Percentiles rank a stretch among this genome's conserved stretches.
These are phyloP conservation scores for Myiotriccus ornatus DNA, from an alignment of 2,797 vertebrate genomes.

Conservation along the genomic window DNA sequence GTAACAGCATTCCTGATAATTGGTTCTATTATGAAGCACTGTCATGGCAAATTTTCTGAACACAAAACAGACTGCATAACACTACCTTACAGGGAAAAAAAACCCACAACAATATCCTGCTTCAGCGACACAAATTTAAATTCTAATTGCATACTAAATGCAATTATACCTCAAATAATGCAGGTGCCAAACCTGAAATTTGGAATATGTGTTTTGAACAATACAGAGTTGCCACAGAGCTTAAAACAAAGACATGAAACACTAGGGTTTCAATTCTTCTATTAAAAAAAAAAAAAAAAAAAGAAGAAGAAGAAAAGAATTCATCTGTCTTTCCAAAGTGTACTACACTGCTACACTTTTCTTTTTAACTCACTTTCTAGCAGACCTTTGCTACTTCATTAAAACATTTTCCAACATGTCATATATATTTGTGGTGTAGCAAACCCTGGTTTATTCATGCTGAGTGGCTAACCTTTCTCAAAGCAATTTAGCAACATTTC, in stretches of 20 bases:
- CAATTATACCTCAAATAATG: conserved; percentile 62
- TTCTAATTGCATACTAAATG: conserved; percentile 65
- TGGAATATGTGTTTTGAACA: not conserved
- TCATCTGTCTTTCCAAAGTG: conserved; percentile 1
- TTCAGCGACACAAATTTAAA: conserved; percentile 47
- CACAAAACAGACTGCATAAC: conserved; percentile 58
- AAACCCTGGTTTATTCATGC: conserved; percentile 14
- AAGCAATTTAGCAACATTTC: conserved; percentile 33
- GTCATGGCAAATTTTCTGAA: conserved; percentile 66
- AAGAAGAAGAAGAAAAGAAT: conserved; percentile 2
- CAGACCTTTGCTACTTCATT: conserved; percentile 48
- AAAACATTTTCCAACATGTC: conserved; percentile 35
- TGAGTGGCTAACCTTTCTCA: conserved; percentile 37
- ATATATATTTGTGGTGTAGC: not conserved
- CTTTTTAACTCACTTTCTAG: conserved; percentile 4
- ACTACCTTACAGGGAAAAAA: conserved; percentile 8
- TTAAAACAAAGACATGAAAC: not conserved
- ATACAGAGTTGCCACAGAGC: not conserved
- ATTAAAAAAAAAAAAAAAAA: not conserved
- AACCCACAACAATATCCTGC: not conserved
- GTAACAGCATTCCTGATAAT: conserved; percentile 69
- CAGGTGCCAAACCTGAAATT: conserved; percentile 33
- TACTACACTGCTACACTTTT: not conserved
- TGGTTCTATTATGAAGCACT: conserved; percentile 71
- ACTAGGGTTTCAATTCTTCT: not conserved